These are phyloP conservation scores for Molorchus minor DNA, from an alignment of 2,888 invertebrate species.

Conservation along the genomic window DNA sequence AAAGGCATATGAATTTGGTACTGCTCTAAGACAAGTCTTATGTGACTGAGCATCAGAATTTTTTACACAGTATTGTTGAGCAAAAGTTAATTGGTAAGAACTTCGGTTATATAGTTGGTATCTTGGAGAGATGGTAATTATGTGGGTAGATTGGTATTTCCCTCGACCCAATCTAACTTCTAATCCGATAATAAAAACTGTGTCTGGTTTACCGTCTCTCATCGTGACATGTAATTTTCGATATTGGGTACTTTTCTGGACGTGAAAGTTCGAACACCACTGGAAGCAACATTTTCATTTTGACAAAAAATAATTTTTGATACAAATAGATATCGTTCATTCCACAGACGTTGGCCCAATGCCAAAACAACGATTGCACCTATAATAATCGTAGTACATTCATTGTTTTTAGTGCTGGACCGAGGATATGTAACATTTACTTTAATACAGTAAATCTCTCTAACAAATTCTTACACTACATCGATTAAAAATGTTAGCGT, in stretches of 20 bases:
- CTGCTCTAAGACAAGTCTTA: conserved; percentile 70
- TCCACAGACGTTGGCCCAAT: too few species aligned
- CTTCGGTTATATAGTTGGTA: conserved; percentile 94
- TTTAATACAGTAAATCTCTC: too few species aligned
- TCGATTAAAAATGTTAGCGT: too few species aligned
- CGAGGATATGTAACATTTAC: too few species aligned
- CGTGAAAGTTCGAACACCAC: conserved; percentile 89
- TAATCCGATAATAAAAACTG: conserved; percentile 87
- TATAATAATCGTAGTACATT: too few species aligned
- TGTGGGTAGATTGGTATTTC: conserved; percentile 87
- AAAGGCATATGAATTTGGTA: conserved; percentile 93
- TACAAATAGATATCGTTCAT: too few species aligned
- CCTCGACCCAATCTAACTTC: conserved; percentile 89
- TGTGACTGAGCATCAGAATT: conserved; percentile 74
- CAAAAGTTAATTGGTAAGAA: conserved; percentile 80
- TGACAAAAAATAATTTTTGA: too few species aligned
- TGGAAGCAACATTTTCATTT: conserved; percentile 58
- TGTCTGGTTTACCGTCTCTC: conserved; percentile 72
- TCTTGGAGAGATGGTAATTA: conserved; percentile 91
- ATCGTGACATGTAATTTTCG: conserved; percentile 68
- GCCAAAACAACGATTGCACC: too few species aligned
- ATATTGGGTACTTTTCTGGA: conserved; percentile 66
- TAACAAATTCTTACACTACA: too few species aligned
- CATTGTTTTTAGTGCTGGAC: too few species aligned
- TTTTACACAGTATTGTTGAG: conserved; percentile 85